Evolutionary conservation across 2,113 vertebrate genomes (phyloP), one percentile per base, ranked within the genome.

Genomic region (Oceanodroma tethys): DNA sequence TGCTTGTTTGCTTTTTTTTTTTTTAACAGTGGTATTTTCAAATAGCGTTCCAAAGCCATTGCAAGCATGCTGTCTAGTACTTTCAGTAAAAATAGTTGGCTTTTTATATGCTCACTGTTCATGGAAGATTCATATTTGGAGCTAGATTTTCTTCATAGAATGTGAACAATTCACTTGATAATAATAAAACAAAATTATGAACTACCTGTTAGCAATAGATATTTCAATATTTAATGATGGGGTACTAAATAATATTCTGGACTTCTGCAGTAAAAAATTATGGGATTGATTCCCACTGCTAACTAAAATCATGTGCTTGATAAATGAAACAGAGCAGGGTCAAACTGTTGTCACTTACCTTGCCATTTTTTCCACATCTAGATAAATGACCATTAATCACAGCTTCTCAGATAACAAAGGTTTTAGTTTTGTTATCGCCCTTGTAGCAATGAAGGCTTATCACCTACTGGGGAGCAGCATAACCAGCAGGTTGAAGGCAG

Each of bases 1-100:
- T 81, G 4, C 36, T 82, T 65, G 23, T 48, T 88, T 93, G 8
- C 11, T 62, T 62, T 75, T 52, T 74, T 56, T 95, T 68, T 72
- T 83, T 95, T 84, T 71, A n/a, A 70, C 9, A 26, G 32, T 66
- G 53, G 18, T 87, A 74, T 94, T 97, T 95, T 93, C 73, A 91
- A 93, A 76, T 94, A 91, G 18, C 67, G 47, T 73, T 76, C 86
- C 50, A 82, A 95, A 97, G 65, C 50, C 40, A 63, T 80, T 86
- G 13, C 23, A 81, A 90, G 48, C 13, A 56, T 55, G 45, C n/a
- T 94, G 40, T 63, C 80, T 87, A 48, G 63, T 85, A 79, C 78
- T 96, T 92, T 95, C 65, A 95, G 72, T 71, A 93, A 70, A 3
- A 6, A 65, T 55, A 70, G 43, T 0, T 86, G 55, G 19, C 43